Conservation (phyloP, 2,113 vertebrate genomes). For the Arvicanthis niloticus region DNA sequence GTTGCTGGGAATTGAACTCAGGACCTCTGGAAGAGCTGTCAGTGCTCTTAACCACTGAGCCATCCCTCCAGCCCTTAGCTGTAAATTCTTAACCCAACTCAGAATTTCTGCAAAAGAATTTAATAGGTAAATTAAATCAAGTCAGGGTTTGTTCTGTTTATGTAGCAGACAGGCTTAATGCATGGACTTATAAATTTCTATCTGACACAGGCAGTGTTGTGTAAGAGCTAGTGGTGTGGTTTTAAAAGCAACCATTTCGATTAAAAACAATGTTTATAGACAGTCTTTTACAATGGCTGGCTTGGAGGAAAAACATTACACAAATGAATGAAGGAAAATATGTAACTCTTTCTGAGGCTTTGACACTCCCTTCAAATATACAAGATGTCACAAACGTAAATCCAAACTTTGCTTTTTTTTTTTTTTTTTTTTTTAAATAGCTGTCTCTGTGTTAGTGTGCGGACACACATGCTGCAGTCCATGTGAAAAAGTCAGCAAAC, state of each 20-base stretch:
- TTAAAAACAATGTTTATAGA: not conserved
- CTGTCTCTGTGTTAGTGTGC: not conserved
- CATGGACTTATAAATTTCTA: not conserved
- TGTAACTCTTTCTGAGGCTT: not conserved
- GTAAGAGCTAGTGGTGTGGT: not conserved
- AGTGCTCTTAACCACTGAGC: too few relatives aligned
- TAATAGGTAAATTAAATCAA: not conserved
- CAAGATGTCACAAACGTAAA: not conserved
- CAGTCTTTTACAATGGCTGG: not conserved
- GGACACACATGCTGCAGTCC: not conserved
- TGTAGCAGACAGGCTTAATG: not conserved
- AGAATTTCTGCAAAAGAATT: not conserved
- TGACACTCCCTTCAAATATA: not conserved
- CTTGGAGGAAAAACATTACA: not conserved
- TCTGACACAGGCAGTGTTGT: conserved; percentile 13
- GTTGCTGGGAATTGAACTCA: too few relatives aligned
- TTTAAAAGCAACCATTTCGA: not conserved
- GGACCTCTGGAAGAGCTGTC: too few relatives aligned
- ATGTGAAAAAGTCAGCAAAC: not conserved
- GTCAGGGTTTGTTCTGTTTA: not conserved
- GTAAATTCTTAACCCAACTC: not conserved
- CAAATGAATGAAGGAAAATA: not conserved
- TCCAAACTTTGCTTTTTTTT: not conserved
- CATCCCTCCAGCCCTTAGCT: not conserved
- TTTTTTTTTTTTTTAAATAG: not conserved